Percentiles rank a stretch among this genome's conserved stretches.
phyloP scores from a whole-genome alignment of 2,113 vertebrate species.

The Rhea americana region DNA sequence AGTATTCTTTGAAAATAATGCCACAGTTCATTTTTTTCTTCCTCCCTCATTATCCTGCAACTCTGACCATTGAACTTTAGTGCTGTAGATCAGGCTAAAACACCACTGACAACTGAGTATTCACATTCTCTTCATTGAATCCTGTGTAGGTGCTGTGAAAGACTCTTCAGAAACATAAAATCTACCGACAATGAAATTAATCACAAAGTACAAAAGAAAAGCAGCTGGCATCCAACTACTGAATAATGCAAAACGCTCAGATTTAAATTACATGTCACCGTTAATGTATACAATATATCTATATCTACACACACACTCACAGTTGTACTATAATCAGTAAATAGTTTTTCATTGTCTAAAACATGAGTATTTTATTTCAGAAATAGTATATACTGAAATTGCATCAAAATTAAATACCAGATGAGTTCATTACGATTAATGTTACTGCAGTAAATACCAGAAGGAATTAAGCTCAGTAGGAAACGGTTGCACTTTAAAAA shows the following conservation, averaged over 20 bases:
- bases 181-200: constrained; percentile 77
- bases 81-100: constrained; percentile 63
- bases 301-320: constrained; percentile 23
- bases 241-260: constrained; percentile 72
- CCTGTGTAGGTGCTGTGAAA: constrained; percentile 65
- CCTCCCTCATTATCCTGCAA: constrained; percentile 23
- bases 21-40: constrained; percentile 14
- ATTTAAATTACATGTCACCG: constrained; percentile 71
- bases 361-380: constrained; percentile 67
- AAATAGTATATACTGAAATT: constrained; percentile 53
- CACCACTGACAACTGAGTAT: constrained; percentile 52
- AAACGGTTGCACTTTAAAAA: neutral
- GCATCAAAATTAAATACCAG: constrained; percentile 55
- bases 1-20: constrained; percentile 59
- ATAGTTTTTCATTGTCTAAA: constrained; percentile 72
- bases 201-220: constrained; percentile 76
- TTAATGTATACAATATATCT: constrained; percentile 65
- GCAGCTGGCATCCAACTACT: constrained; percentile 69
- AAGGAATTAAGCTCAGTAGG: constrained; percentile 9
- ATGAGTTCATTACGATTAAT: constrained; percentile 57
- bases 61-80: constrained; percentile 62
- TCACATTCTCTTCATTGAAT: constrained; percentile 56
- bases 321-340: constrained; percentile 61
- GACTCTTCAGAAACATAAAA: constrained; percentile 74
- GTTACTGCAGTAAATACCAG: constrained; percentile 15